Base-by-base conservation (phyloP, 2,888 invertebrate genomes). In the Sinotaia quadrata region DNA sequence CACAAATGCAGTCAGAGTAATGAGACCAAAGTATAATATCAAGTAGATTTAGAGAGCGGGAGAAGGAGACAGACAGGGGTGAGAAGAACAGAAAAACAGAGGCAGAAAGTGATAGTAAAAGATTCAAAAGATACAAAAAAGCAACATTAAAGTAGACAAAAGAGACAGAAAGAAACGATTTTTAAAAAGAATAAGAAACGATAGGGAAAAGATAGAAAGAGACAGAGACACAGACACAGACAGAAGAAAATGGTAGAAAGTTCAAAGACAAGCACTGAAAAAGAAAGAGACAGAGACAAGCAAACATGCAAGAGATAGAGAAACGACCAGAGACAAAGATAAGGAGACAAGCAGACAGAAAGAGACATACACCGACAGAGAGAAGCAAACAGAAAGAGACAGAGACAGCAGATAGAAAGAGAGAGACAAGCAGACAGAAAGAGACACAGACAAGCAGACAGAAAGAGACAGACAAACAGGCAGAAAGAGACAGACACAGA, bases 1-100 rank as follows among this genome's bases (percentile, higher is more conserved):
- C 12, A 4, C 1, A 15, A 7, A 12, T 8, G 7, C 47, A 7
- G 47, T 8, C 12, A 18, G 0, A 1, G 41, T 41, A 41, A 41
- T n/a, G 8, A 34, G 12, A 34, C 18, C 31, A 24, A 52, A 34
- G 24, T 24, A 63, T n/a, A 33, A 37, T 36, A 31, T 33, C 34
- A 31, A 12, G 21, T n/a, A 51, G 31, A 31, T 49, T n/a, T 10
- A 49, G 62, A 12, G 33, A 33, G 21, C 5, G 41, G 18, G 24
- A 51, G 47, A 61, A n/a, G n/a, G 21, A 61, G 61, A 61, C 24
- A 61, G 44, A 61, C n/a, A 24, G 29, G n/a, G 41, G 47, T n/a
- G 15, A 41, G 34, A 12, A 10, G 10, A 44, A 47, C 12, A 12
- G 37, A 24, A 27, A 24, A n/a, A 12, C 24, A 58, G 37, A 58